Percentiles rank a stretch among this genome's conserved stretches.
Evolutionary conservation across 2,888 invertebrate genomes (phyloP).

Genomic region (Lapara coniferarum): DNA sequence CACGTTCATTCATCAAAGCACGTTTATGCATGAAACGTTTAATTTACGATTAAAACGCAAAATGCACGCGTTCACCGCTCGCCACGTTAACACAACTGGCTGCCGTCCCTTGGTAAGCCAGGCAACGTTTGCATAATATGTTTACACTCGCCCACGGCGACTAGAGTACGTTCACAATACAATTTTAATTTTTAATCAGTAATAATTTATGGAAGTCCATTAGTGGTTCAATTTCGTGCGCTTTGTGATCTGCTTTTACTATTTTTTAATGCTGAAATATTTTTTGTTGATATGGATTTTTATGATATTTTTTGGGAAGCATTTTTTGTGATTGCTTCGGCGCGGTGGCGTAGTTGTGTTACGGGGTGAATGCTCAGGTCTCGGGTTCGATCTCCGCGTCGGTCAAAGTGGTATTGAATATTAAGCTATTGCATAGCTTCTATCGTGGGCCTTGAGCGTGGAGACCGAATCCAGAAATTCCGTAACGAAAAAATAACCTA

Average conservation of each 20-base stretch:
- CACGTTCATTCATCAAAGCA: neutral
- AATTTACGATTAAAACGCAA: slow-evolving; percentile 4
- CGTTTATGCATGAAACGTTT: slow-evolving; percentile 1
- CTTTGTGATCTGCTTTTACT: neutral
- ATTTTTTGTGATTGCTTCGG: no score
- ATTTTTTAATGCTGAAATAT: neutral
- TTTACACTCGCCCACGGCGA: slow-evolving; percentile 6
- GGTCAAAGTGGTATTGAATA: no score
- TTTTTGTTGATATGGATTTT: no score
- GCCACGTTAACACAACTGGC: neutral
- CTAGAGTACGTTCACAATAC: slow-evolving; percentile 4
- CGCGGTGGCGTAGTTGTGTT: no score
- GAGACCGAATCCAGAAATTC: no score
- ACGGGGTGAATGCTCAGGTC: no score
- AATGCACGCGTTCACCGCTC: slow-evolving; percentile 10
- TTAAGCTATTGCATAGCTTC: no score
- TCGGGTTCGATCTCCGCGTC: no score
- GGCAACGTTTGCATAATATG: slow-evolving; percentile 30
- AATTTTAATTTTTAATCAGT: slow-evolving; percentile 18
- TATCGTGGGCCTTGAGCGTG: no score
- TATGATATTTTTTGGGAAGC: no score
- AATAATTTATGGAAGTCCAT: slow-evolving; percentile 14
- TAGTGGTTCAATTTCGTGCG: neutral
- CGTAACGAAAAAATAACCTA: no score
- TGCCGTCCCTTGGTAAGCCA: neutral